Percentiles rank a stretch among this genome's conserved stretches.
phyloP scores from a whole-genome alignment of 2,797 vertebrate species.

The Cynodonichthys magdalenae region DNA sequence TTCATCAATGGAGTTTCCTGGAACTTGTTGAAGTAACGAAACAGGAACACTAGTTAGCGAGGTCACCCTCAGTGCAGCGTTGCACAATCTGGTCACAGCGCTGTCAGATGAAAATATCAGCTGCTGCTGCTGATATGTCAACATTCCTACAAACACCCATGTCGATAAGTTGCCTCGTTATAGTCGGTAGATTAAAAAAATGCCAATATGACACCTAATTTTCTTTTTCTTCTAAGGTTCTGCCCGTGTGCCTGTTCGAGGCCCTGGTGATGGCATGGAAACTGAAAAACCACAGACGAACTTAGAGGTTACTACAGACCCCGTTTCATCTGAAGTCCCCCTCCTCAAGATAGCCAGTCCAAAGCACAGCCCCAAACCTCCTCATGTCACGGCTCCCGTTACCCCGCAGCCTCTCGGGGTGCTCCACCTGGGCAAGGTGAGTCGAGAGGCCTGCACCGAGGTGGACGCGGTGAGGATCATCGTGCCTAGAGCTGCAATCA shows the following conservation, averaged over 20 bases:
- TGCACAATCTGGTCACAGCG: too few species aligned
- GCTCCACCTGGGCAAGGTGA: conserved; percentile 90
- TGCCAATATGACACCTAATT: not conserved
- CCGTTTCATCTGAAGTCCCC: conserved; percentile 35
- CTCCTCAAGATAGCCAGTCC: conserved; percentile 65
- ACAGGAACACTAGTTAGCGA: too few species aligned
- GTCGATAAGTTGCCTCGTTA: too few species aligned
- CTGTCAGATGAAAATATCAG: too few species aligned
- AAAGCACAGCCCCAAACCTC: conserved; percentile 61
- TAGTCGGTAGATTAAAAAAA: not conserved
- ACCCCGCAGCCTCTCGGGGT: conserved; percentile 84
- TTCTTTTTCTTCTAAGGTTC: conserved; percentile 44
- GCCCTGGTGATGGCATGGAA: conserved; percentile 98
- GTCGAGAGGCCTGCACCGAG: conserved; percentile 87
- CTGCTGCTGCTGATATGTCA: too few species aligned
- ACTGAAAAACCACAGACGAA: conserved; percentile 80
- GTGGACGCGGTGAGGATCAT: conserved; percentile 93
- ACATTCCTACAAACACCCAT: too few species aligned
- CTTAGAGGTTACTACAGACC: conserved; percentile 74
- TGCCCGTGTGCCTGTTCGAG: conserved; percentile 82
- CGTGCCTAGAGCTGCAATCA: conserved; percentile 90
- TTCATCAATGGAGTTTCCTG: too few species aligned
- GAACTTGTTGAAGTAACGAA: too few species aligned
- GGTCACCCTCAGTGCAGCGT: too few species aligned
- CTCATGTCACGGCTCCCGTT: conserved; percentile 35